Conservation (phyloP, 2,888 invertebrate genomes). For the Caenorhabditis sp. region DNA sequence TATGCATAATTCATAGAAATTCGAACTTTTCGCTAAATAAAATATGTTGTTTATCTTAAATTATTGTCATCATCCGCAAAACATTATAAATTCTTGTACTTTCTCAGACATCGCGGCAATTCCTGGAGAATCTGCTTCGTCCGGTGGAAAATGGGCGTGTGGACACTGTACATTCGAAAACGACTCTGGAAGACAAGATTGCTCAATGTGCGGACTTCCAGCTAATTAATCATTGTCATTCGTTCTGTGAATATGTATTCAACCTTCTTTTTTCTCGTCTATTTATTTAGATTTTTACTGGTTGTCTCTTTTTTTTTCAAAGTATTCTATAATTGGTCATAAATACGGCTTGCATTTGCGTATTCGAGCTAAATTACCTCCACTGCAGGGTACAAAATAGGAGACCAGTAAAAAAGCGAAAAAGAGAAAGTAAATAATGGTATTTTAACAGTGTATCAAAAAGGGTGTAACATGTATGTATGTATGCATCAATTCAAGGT, state of each 20-base stretch:
- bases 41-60: not conserved
- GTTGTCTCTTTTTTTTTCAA: conserved; percentile 3
- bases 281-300: conserved; percentile 31
- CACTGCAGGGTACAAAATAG: not conserved
- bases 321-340: not conserved
- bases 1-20: too few relatives aligned
- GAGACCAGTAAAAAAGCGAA: conserved; percentile 2
- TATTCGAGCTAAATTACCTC: not conserved
- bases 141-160: conserved; percentile 55
- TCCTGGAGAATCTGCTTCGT: conserved; percentile 9
- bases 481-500: not conserved
- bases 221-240: conserved; percentile 1
- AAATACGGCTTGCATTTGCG: conserved; percentile 2
- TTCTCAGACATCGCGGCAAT: conserved; percentile 14
- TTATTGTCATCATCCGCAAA: not conserved
- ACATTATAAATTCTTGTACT: too few relatives aligned
- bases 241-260: conserved; percentile 18
- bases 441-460: not conserved
- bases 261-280: conserved; percentile 8
- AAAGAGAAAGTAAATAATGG: conserved; percentile 8
- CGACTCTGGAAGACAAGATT: conserved; percentile 51
- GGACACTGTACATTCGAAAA: conserved; percentile 68
- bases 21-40: too few relatives aligned
- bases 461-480: not conserved
- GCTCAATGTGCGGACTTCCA: conserved; percentile 69